Evolutionary conservation across 2,797 vertebrate genomes (phyloP).

Genomic region (Bryconaethiops microstoma): DNA sequence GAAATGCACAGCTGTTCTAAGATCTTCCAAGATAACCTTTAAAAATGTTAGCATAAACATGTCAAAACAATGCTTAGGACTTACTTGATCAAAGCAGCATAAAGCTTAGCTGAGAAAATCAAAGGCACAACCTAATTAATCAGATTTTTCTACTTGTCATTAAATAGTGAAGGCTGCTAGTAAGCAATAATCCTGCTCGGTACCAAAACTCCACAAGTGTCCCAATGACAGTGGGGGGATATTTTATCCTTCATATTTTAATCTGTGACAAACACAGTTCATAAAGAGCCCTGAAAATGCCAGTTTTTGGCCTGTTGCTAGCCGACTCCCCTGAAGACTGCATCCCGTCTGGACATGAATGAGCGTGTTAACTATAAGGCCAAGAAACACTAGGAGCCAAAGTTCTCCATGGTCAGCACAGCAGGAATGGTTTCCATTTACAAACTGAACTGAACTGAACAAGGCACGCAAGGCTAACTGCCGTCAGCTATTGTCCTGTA

Average conservation of each 20-base stretch:
- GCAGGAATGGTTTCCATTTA: slow-evolving; percentile 40
- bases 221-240: neutral
- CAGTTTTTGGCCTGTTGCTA: slow-evolving; percentile 21
- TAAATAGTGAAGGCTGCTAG: neutral
- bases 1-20: neutral
- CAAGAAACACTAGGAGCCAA: slow-evolving; percentile 17
- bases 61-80: neutral
- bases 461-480: neutral
- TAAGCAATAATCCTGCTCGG: neutral
- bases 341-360: slow-evolving; percentile 37
- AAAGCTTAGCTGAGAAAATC: neutral
- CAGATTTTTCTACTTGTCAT: neutral
- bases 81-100: neutral
- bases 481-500: slow-evolving; percentile 17
- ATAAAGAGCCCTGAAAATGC: neutral
- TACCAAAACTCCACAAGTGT: neutral
- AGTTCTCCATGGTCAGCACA: slow-evolving; percentile 33
- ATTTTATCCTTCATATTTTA: neutral
- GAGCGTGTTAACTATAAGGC: slow-evolving; percentile 41
- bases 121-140: neutral
- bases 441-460: slow-evolving; percentile 34
- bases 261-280: slow-evolving; percentile 1
- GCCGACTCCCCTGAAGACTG: neutral
- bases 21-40: too few species aligned
- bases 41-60: neutral